A percentile compares a stretch with the other conserved stretches of the same genome.
Conservation (phyloP, 2,797 vertebrate species). For the Phaenicophaeus curvirostris region DNA sequence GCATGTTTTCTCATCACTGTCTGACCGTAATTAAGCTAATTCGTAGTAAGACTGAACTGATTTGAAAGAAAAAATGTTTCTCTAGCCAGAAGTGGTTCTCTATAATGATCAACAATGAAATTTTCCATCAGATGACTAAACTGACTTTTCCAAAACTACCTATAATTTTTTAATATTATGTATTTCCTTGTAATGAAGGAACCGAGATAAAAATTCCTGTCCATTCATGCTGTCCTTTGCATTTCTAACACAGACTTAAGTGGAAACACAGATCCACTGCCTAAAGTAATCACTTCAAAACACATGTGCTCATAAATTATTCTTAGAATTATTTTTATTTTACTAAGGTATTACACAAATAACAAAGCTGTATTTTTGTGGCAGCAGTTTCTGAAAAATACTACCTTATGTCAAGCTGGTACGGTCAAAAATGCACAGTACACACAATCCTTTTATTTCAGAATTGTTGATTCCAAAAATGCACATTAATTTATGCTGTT, state of each 20-base stretch:
- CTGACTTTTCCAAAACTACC: neutral
- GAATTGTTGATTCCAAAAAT: neutral
- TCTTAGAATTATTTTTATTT: neutral
- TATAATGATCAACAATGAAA: neutral
- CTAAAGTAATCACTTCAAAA: slow-evolving; percentile 3
- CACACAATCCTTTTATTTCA: neutral
- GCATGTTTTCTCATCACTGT: neutral
- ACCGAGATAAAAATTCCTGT: neutral
- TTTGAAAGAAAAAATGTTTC: neutral
- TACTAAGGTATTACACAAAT: neutral
- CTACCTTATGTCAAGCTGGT: neutral
- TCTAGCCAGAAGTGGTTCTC: neutral
- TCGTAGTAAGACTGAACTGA: neutral
- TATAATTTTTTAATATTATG: neutral
- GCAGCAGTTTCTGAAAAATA: neutral
- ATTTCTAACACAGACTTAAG: neutral
- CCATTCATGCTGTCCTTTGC: neutral
- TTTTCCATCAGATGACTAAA: neutral
- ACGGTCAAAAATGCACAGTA: neutral
- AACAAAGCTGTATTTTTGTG: neutral
- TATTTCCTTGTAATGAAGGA: neutral
- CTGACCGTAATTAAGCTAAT: neutral
- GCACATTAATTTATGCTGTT: neutral
- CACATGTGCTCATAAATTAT: neutral
- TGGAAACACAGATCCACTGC: neutral